These are phyloP conservation scores for Sebastes matsubarae DNA, from an alignment of 2,797 vertebrate species.

Conservation along the genomic window DNA sequence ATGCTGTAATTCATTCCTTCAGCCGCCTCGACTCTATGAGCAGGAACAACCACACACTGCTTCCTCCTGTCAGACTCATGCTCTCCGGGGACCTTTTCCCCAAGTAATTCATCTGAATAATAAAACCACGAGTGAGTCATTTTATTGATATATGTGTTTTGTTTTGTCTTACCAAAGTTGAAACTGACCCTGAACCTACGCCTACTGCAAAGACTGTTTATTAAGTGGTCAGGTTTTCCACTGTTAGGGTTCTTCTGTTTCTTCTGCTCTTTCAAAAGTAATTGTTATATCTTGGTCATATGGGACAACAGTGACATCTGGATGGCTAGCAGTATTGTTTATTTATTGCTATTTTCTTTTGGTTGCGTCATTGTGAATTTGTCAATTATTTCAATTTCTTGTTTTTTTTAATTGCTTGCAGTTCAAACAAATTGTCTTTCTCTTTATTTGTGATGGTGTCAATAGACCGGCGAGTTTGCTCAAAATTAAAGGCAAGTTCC, in stretches of 20 bases:
- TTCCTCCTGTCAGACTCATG: constrained; percentile 28
- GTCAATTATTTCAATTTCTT: background rate
- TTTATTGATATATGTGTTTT: constrained; percentile 44
- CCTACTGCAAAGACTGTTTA: background rate
- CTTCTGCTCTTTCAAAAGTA: background rate
- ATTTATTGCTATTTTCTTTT: background rate
- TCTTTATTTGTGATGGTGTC: background rate
- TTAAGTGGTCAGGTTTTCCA: background rate
- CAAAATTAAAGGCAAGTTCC: background rate
- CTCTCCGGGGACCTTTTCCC: constrained; percentile 18
- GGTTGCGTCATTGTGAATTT: background rate
- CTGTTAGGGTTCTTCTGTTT: background rate
- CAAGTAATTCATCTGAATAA: constrained; percentile 27
- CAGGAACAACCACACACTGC: constrained; percentile 27
- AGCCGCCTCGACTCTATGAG: constrained; percentile 22
- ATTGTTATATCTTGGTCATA: background rate
- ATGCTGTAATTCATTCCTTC: constrained; percentile 51
- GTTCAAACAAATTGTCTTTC: background rate
- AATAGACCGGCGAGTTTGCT: background rate
- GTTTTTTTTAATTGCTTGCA: background rate
- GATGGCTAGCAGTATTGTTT: background rate
- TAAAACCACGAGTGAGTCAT: constrained; percentile 48
- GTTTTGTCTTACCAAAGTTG: constrained; percentile 33
- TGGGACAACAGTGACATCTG: background rate
- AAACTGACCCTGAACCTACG: constrained; percentile 21